A percentile compares a stretch with the other conserved stretches of the same genome.
phyloP scores from a whole-genome alignment of 37 sponge, comb jelly and placozoan genomes.

The Diacarnus erythraeanus region DNA sequence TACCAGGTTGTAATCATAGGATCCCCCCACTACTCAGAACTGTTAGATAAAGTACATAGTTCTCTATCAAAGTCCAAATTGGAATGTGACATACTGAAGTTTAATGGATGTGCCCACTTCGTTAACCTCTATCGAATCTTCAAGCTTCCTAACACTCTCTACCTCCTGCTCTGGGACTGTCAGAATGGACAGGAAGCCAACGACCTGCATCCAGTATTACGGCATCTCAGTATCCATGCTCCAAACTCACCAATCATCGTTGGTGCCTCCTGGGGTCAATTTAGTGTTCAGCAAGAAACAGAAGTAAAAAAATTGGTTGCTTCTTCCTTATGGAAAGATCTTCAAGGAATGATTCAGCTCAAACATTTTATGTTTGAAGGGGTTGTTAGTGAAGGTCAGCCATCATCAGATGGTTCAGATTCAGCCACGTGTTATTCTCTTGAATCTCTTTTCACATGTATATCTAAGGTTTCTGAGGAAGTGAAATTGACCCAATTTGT shows the following conservation, averaged over 20 bases:
- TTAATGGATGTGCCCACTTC: slow-evolving; percentile 22
- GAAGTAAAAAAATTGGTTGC: slow-evolving; percentile 4
- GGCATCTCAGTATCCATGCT: slow-evolving; percentile 38
- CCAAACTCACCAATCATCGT: slow-evolving; percentile 28
- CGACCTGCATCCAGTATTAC: slow-evolving; percentile 27
- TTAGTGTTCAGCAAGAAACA: neutral
- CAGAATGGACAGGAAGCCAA: slow-evolving; percentile 25
- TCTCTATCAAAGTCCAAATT: neutral
- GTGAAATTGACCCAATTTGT: slow-evolving; percentile 12
- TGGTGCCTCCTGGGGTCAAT: slow-evolving; percentile 34
- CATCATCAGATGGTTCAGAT: too few relatives aligned
- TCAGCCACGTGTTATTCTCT: too few relatives aligned
- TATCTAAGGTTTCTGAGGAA: neutral
- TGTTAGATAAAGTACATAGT: neutral
- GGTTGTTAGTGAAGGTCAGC: neutral
- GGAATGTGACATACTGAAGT: slow-evolving; percentile 20
- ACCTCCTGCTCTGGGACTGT: slow-evolving; percentile 57
- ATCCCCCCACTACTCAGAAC: neutral
- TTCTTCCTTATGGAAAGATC: slow-evolving; percentile 44
- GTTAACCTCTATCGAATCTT: slow-evolving; percentile 44
- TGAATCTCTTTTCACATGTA: neutral
- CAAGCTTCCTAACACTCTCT: slow-evolving; percentile 33
- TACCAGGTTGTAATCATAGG: slow-evolving; percentile 43
- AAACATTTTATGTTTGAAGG: slow-evolving; percentile 20
- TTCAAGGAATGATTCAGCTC: slow-evolving; percentile 12